A percentile compares a stretch with the other conserved stretches of the same genome.
Evolutionary conservation across 2,888 invertebrate genomes (phyloP).

Genomic region (Colletes collaris): DNA sequence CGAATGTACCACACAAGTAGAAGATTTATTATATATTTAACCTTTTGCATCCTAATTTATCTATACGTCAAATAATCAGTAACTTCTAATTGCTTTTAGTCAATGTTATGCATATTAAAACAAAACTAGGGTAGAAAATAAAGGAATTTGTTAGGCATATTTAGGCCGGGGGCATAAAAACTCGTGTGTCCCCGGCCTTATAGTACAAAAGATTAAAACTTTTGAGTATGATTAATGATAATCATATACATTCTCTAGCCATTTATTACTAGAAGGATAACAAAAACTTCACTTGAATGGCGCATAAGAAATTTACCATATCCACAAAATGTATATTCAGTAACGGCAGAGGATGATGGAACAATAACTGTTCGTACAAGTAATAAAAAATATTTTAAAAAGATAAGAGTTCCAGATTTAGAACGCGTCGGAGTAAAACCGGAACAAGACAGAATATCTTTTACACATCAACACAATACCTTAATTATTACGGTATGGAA

Average conservation of each 20-base stretch:
- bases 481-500: slow-evolving; percentile 88
- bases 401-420: slow-evolving; percentile 88
- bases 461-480: slow-evolving; percentile 90
- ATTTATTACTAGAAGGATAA: slow-evolving; percentile 88
- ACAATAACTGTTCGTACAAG: slow-evolving; percentile 89
- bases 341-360: slow-evolving; percentile 87
- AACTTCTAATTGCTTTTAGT: no score
- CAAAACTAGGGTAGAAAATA: no score
- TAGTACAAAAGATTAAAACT: background rate
- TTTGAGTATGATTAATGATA: background rate
- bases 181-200: no score
- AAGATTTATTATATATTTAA: no score
- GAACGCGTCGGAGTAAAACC: slow-evolving; percentile 86
- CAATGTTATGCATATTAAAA: no score
- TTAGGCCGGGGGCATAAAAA: background rate
- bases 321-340: slow-evolving; percentile 88
- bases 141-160: background rate
- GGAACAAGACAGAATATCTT: slow-evolving; percentile 87
- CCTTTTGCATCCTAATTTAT: no score
- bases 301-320: slow-evolving; percentile 91
- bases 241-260: slow-evolving; percentile 84
- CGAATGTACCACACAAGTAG: no score
- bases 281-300: slow-evolving; percentile 91
- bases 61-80: no score
- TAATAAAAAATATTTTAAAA: slow-evolving; percentile 93